These are phyloP conservation scores for Geococcyx californianus DNA, from an alignment of 2,113 vertebrate genomes.

Conservation along the genomic window DNA sequence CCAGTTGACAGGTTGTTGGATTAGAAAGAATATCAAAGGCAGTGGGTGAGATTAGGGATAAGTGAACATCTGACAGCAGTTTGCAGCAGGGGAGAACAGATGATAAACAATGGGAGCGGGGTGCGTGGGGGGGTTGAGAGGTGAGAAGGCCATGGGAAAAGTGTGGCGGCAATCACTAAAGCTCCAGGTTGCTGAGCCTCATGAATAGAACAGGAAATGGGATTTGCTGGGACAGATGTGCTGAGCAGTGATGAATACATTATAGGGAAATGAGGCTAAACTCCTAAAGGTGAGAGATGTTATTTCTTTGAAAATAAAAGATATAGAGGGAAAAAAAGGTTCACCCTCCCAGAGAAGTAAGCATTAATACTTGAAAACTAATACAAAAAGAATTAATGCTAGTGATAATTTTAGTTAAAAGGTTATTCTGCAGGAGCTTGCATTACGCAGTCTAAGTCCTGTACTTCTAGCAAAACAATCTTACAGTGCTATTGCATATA, in stretches of 20 bases:
- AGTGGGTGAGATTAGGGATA: conserved; percentile 76
- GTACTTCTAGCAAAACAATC: not conserved
- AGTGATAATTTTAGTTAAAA: not conserved
- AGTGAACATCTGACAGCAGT: conserved; percentile 78
- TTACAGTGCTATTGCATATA: not conserved
- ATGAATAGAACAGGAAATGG: conserved; percentile 81
- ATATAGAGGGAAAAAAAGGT: not conserved
- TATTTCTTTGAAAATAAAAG: conserved; percentile 37
- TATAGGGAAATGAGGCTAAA: conserved; percentile 69
- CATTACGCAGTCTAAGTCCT: not conserved
- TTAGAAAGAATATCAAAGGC: conserved; percentile 80
- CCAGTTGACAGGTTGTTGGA: conserved; percentile 78
- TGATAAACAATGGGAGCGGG: conserved; percentile 78
- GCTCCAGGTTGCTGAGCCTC: conserved; percentile 76
- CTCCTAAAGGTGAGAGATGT: conserved; percentile 61
- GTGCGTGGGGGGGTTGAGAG: conserved; percentile 62
- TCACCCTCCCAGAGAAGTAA: not conserved
- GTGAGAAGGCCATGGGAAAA: conserved; percentile 82
- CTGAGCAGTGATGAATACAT: conserved; percentile 74
- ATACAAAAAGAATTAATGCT: not conserved
- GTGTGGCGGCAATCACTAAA: conserved; percentile 76
- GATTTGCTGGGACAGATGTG: conserved; percentile 78
- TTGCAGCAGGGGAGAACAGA: conserved; percentile 78
- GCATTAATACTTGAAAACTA: not conserved
- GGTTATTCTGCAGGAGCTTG: not conserved